Evolutionary conservation across 2,888 invertebrate species (phyloP), one percentile per base, ranked within the genome.

Genomic region (Lathronympha strigana): DNA sequence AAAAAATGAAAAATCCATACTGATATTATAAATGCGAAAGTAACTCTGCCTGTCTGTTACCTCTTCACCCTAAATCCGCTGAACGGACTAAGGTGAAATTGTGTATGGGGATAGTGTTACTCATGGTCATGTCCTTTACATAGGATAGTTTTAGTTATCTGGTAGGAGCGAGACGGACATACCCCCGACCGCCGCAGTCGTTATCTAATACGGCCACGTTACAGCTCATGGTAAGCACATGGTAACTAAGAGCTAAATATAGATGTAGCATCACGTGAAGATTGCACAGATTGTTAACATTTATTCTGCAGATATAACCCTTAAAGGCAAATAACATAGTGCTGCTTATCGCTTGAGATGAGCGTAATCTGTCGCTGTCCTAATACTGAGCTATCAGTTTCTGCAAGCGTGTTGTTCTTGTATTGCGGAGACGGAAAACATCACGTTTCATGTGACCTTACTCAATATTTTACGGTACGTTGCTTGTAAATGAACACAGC

Each of bases 401-500:
- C 55, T 19, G 17, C 17, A 55, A 55, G 43, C 11, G 15, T 17
- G 40, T 15, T 1, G 1, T 6, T 53, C 21, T 38, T 13, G 8
- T 55, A 40, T 55, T 55, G 40, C 40, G 28, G 19, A 40, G n/a
- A 13, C 17, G 17, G 28, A 3, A 28, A 25, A 43, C 40, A 28
- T 57, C 57, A 57, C 43, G 31, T 57, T 31, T 45, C 31, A 21
- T 21, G 28, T 31, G 57, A 57, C 31, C 57, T 57, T 43, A 43
- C 57, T 31, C 43, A 57, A 57, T 55, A 13, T 43, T 55, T 57
- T 57, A 43, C 4, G 6, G 31, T 21, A 43, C 15, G 4, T 36
- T 13, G 38, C 33, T 36, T 23, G 17, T 43, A 21, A 43, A 21
- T n/a, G 5, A 19, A 28, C 31, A 50, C 9, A 25, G 11, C 6